phyloP scores from a whole-genome alignment of 1,140 invertebrate species.

The Cyclargus thomasi region DNA sequence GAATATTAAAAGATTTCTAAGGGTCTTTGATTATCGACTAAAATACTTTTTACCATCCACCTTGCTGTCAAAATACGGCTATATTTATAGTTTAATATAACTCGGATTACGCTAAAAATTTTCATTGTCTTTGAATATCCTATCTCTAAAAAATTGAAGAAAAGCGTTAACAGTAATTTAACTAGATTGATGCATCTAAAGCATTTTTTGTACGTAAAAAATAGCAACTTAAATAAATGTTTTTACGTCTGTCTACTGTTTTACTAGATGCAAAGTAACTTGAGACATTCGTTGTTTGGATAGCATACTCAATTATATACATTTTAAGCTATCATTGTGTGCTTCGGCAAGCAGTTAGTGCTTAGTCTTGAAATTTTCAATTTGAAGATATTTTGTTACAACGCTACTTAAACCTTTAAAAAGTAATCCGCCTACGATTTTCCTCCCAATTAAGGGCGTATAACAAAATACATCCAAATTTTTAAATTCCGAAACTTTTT shows the following conservation, averaged over 20 bases:
- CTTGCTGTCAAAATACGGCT: not conserved
- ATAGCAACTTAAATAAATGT: not conserved
- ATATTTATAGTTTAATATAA: not conserved
- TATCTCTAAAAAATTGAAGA: not conserved
- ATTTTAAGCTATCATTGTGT: conserved; percentile 52
- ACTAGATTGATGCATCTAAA: not conserved
- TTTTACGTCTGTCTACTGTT: not conserved
- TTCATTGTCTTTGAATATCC: not conserved
- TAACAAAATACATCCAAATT: conserved; percentile 39
- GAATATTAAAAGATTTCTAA: not conserved
- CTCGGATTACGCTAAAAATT: not conserved
- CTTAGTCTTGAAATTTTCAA: conserved; percentile 37
- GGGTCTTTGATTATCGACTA: not conserved
- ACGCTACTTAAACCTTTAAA: not conserved
- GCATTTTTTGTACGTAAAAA: not conserved
- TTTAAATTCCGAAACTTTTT: conserved; percentile 24
- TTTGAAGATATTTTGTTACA: conserved; percentile 39
- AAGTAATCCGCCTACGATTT: not conserved
- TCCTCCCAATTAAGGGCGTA: not conserved
- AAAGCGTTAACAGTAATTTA: not conserved
- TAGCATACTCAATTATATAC: conserved; percentile 6
- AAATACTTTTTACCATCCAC: not conserved
- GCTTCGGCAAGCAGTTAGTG: conserved; percentile 66
- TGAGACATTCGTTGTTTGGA: not conserved
- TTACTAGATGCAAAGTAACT: not conserved